These are phyloP conservation scores for Abrostola triplasia DNA, from an alignment of 2,888 invertebrate genomes.

Conservation along the genomic window DNA sequence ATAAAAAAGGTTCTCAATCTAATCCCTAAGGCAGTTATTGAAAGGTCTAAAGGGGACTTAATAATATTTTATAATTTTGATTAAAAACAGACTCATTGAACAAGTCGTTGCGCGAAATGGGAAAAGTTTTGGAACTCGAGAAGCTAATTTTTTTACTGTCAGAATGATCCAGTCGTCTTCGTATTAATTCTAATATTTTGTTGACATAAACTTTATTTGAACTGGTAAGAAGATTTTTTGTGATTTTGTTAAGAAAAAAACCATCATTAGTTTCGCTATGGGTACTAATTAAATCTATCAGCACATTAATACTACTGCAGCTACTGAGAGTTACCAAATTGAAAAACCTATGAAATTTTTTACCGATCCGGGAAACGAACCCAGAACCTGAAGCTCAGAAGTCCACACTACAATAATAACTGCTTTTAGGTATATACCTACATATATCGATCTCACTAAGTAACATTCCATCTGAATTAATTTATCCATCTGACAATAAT, in stretches of 20 bases:
- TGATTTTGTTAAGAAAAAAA: not conserved
- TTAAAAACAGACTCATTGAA: slow-evolving; percentile 1
- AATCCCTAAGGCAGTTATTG: not conserved
- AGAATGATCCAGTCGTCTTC: slow-evolving; percentile 1
- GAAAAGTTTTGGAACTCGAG: slow-evolving; percentile 10
- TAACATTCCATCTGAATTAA: not conserved
- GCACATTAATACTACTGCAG: no score
- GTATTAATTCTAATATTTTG: slow-evolving; percentile 15
- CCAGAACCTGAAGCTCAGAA: no score
- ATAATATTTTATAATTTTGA: slow-evolving; percentile 7
- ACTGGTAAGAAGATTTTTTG: slow-evolving; percentile 9
- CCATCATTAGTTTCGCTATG: slow-evolving; percentile 5
- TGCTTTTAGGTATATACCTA: no score
- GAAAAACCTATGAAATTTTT: no score
- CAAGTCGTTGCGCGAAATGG: slow-evolving; percentile 10
- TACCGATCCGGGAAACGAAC: no score
- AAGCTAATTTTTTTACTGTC: slow-evolving; percentile 17
- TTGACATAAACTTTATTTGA: slow-evolving; percentile 14
- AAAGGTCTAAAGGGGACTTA: not conserved
- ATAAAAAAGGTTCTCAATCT: not conserved
- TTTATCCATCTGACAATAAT: not conserved
- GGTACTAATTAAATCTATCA: no score
- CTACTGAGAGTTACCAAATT: no score
- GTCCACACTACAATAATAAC: no score
- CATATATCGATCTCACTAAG: no score